Base-by-base conservation (phyloP, 2,888 invertebrate genomes). In the Cephus sareptanus region DNA sequence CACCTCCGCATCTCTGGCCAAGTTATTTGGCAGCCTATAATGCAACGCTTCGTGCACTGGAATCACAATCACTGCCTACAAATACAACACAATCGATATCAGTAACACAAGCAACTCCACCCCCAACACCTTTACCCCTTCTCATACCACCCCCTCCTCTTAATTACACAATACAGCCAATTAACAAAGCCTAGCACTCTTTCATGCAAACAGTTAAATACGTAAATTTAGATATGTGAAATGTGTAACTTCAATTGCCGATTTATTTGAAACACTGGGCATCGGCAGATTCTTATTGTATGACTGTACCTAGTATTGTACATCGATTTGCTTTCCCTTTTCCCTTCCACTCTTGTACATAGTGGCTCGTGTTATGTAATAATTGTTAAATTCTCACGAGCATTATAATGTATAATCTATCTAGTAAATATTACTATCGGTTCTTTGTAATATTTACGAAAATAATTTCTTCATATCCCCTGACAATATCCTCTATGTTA, bases 1-100 rank as follows among this genome's bases (percentile, higher is more conserved):
- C 94, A 0, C 92, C 92, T 0, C 92, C 93, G 0, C 93, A 93
- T 84, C 82, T 93, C 33, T 94, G 93, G 90, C 93, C 93, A 15
- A 90, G 87, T 78, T 91, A 91, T 79, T 85, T 91, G 1, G 87
- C 88, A 1, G 86, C 89, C 23, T 90, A 90, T 37, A 90, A 87
- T 78, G 85, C 86, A 11, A 77, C 84, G 4, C 74, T 83, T 35
- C 81, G 81, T 40, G 11, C 81, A 70, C 76, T 79, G 34, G 69
- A 76, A 76, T 69, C 69, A 73, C 13, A 78, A 35, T 56, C 79
- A 23, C 56, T 75, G 31, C 74, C 78, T 73, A 12, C 81, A 76
- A 75, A 80, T 23, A 81, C 78, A 9, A 75, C 79, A 11, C 80
- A 78, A 37, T 40, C 85, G 11, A 75, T 84, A 12, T 76, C 83